Base-by-base conservation (phyloP, 2,888 invertebrate genomes). In the Drosophila meridionalis region DNA sequence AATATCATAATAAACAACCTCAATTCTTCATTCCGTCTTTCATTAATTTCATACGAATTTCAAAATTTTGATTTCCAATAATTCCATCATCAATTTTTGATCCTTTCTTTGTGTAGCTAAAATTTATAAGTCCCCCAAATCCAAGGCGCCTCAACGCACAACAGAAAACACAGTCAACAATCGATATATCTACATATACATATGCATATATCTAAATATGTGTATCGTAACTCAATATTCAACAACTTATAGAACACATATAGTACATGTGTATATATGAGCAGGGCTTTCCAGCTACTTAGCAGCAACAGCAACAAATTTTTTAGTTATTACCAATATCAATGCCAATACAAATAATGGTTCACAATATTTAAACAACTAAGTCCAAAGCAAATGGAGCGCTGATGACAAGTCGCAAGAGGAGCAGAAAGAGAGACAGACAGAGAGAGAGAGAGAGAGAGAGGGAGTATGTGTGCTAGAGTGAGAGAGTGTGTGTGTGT, bases 241-340 rank as follows among this genome's bases (percentile, higher is more conserved):
- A 62, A 58, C 61, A 79, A 55, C 57, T 70, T 70, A 70, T 76
- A 69, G 61, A 60, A 42, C 53, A 53, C 42, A 52, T 38, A 53
- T 50, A 40, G 48, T 59, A 74, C 52, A 60, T 67, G 69, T 56
- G 68, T 69, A 58, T 69, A 57, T 70, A 59, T 72, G 53, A 57
- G 45, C 55, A 74, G 66, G 79, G 79, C 68, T 78, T 78, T 78
- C 30, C 52, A 60, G 52, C 69, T 67, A 80, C 73, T 73, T 72
- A 65, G 56, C 48, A 70, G 48, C 32, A 8, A n/a, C 8, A 83
- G 56, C 32, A 20, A 32, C n/a, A 50, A 50, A 32, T 6, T 52
- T 81, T 81, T 75, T 60, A 73, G 87, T 72, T 89, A 87, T 85
- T 84, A 85, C 79, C 80, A 82, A 89, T 84, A 85, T 85, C 89